Base-by-base conservation (phyloP, 2,888 invertebrate genomes). In the Aspidiotus destructor region DNA sequence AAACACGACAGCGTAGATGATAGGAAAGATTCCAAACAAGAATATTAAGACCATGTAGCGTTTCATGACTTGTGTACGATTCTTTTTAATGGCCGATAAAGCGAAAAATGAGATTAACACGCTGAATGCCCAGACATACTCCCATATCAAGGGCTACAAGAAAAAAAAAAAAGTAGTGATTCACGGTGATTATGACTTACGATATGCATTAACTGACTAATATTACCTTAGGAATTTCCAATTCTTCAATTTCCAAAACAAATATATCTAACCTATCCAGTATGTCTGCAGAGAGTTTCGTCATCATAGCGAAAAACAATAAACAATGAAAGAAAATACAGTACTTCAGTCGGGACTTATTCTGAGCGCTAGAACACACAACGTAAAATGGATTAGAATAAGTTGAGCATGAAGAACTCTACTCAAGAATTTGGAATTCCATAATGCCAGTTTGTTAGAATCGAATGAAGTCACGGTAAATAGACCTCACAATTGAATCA, bases 321-420 rank as follows among this genome's bases (percentile, higher is more conserved):
- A 93, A 79, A 76, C 92, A 88, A 79, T 98, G 98, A 79, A 92
- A 88, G 80, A 92, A 89, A 80, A 96, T 89, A 79, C 94, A 92
- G 78, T 89, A 90, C 80, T 92, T 93, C 78, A 99, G 84, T 76
- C 97, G 86, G 73, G 91, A 91, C 82, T 99, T 99, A 82, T 94
- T 95, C 77, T 91, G 82, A 76, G 93, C 92, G 83, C 98, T 98
- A 85, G 76, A 86, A 86, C 74, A 75, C 16, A 58, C 6, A 16
- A 15, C 2, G 17, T 54, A n/a, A 52, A 52, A 28, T 5, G 5
- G 28, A 28, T 28, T 28, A 28, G 28, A 28, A 28, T 5, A 28
- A 28, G 28, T 28, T 28, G 1, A 28, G 28, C 28, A 28, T 28
- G 1, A 5, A 28, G 28, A 5, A 28, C 28, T 28, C 28, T 28